Conservation (phyloP, 2,797 vertebrate genomes). For the Garrulus glandarius region DNA sequence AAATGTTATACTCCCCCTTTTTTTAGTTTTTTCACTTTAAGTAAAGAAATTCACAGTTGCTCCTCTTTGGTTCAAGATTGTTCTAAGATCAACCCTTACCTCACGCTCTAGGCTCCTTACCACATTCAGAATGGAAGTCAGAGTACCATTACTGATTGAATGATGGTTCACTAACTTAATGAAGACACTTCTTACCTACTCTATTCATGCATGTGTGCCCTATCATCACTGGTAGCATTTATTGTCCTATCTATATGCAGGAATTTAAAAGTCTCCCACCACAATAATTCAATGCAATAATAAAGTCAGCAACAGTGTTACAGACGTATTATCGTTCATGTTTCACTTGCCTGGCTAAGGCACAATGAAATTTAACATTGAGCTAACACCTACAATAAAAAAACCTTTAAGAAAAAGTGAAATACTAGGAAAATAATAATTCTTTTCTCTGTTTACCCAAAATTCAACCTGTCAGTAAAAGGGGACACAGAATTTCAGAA, state of each 20-base stretch:
- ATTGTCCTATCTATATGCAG: neutral
- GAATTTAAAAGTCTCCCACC: neutral
- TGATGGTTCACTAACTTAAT: neutral
- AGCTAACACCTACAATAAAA: neutral
- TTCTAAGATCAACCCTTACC: neutral
- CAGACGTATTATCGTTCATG: neutral
- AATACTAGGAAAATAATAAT: neutral
- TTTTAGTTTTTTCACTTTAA: neutral
- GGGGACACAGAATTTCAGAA: neutral
- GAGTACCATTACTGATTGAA: neutral
- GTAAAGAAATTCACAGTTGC: neutral
- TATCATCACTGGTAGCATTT: neutral
- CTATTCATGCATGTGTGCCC: neutral
- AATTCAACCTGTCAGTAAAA: neutral
- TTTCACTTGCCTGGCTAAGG: neutral
- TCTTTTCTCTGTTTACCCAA: neutral
- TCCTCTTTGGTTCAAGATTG: neutral
- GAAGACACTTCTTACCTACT: neutral
- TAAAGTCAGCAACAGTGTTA: neutral
- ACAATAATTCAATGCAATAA: neutral
- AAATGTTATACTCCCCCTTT: neutral
- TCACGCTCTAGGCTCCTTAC: neutral
- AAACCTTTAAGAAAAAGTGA: neutral
- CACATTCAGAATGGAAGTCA: neutral
- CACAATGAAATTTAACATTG: neutral